A percentile compares a stretch with the other conserved stretches of the same genome.
Evolutionary conservation across 1,140 invertebrate genomes (phyloP).

Genomic region (Melitaea cinxia): DNA sequence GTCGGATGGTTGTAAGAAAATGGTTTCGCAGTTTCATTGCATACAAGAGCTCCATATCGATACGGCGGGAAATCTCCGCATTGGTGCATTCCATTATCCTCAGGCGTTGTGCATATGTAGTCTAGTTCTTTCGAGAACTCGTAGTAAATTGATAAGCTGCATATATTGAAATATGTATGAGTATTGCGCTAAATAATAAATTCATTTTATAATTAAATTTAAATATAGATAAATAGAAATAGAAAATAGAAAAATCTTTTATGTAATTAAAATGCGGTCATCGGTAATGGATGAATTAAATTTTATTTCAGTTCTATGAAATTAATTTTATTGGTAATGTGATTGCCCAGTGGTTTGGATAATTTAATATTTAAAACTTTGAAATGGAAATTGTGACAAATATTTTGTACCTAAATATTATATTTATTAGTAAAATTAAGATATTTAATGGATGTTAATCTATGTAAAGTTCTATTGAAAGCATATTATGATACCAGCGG

Average conservation of each 20-base stretch:
- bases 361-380: slow-evolving; percentile 9
- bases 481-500: slow-evolving; percentile 32
- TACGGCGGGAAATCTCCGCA: slow-evolving; percentile 94
- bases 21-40: slow-evolving; percentile 83
- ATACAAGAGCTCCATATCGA: slow-evolving; percentile 85
- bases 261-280: slow-evolving; percentile 11
- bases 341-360: slow-evolving; percentile 1
- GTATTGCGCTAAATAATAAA: slow-evolving; percentile 1
- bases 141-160: slow-evolving; percentile 89
- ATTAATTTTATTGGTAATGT: slow-evolving; percentile 19
- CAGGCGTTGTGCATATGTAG: slow-evolving; percentile 97
- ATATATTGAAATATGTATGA: slow-evolving; percentile 35
- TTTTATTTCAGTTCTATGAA: slow-evolving; percentile 15
- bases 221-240: no score
- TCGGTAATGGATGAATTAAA: slow-evolving; percentile 14
- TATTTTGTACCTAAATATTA: not conserved
- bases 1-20: slow-evolving; percentile 81
- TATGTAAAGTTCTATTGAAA: slow-evolving; percentile 40
- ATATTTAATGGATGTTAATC: slow-evolving; percentile 1
- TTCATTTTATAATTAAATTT: no score
- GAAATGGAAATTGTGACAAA: not conserved
- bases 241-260: slow-evolving; percentile 1
- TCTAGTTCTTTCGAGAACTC: slow-evolving; percentile 94
- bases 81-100: slow-evolving; percentile 97
- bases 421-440: not conserved